Base-by-base conservation (phyloP, 2,888 invertebrate genomes). In the Drosophila formosana region DNA sequence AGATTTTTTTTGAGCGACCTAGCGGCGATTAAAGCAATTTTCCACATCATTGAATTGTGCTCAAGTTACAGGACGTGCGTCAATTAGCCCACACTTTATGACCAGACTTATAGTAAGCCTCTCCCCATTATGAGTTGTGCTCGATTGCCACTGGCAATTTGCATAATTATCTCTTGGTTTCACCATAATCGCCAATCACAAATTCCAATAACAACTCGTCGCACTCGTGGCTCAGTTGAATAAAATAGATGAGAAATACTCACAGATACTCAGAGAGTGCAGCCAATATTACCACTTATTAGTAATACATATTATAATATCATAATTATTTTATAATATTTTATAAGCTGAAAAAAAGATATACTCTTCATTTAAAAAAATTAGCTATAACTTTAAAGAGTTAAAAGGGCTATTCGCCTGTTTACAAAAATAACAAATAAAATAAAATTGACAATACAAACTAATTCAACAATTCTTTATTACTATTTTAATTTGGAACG, bases 41-140 rank as follows among this genome's bases (percentile, higher is more conserved):
- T 87, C 66, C 79, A 70, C 88, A 74, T 87, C 84, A 84, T 89
- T 87, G 84, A 84, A 67, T 77, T 68, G 69, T 67, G 82, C 63
- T 77, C 74, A 66, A 86, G 67, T 62, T 61, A 72, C 72, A 68
- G 76, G 72, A 83, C 75, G 86, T 80, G 86, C 83, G 70, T 72
- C 89, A 83, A 81, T 86, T 83, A 73, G 68, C 4, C 37, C 37
- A 37, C 37, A n/a, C 37, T 11, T 5, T 37, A 4, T 4, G 37
- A 4, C 3, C 13, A 26, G n/a, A 23, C 1, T 3, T 25, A 8
- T 6, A 7, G 39, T n/a, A 34, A 34, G 26, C 7, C 26, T 34
- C 8, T 39, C 50, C 39, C 30, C 26, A 8, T 23, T 2, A n/a
- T 7, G 32, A 37, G 30, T n/a, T 57, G 47, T 23, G 13, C 11